phyloP scores from a whole-genome alignment of 2,888 invertebrate genomes.

The Melolontha melolontha region DNA sequence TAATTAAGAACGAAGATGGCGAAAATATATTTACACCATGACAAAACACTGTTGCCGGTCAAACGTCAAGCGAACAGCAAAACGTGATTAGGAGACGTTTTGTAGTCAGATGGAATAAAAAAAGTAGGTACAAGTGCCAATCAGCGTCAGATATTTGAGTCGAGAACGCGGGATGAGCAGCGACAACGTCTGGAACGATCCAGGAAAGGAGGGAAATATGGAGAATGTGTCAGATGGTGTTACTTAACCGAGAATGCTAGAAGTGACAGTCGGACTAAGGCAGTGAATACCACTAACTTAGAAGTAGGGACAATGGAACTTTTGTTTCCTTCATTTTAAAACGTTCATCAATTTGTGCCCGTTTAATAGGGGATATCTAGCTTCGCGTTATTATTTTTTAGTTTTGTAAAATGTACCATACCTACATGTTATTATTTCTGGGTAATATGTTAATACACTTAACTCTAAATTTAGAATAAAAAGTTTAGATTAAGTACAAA shows the following conservation, averaged over 20 bases:
- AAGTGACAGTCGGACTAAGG: conserved; percentile 58
- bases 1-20: no score
- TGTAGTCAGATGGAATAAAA: conserved; percentile 48
- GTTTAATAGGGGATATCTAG: conserved; percentile 4
- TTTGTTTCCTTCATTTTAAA: conserved; percentile 44
- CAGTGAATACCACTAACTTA: conserved; percentile 50
- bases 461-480: no score
- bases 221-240: conserved; percentile 63
- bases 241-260: conserved; percentile 60
- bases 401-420: no score
- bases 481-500: no score
- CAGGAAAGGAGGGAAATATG: conserved; percentile 61
- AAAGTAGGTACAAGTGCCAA: conserved; percentile 57
- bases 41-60: no score
- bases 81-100: conserved; percentile 48
- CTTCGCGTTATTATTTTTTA: no score
- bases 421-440: no score
- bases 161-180: conserved; percentile 61
- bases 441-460: no score
- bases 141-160: conserved; percentile 63
- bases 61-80: no score
- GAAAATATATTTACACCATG: no score
- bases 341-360: conserved; percentile 36
- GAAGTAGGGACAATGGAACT: conserved; percentile 53
- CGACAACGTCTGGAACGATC: conserved; percentile 65